Evolutionary conservation across 2,113 vertebrate genomes (phyloP), one percentile per base, ranked within the genome.

Genomic region (Dunckerocampus dactyliophorus): DNA sequence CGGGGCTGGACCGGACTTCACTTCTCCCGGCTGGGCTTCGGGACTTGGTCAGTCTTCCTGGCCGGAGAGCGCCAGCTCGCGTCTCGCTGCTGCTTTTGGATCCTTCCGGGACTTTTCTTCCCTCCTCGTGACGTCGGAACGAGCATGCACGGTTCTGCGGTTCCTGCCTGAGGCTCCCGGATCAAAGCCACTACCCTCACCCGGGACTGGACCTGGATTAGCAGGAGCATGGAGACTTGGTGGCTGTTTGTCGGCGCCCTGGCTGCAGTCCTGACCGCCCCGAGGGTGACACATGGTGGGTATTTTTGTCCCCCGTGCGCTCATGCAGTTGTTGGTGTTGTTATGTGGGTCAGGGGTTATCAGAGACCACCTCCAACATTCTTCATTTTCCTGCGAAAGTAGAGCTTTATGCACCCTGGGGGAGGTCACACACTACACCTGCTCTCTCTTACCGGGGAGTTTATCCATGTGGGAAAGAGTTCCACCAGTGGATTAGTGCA

Each of bases 221-320:
- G 17, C 16, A 19, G 10, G 24, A 22, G 57, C 85, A 91, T 89
- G 83, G 65, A 48, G 59, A 76, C 69, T 47, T 65, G 76, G 69
- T 89, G 90, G 89, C 80, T 88, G 20, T 54, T 88, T 34, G 67
- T 88, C 17, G 71, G 88, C 4, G 69, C 74, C 21, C 58, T 87
- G 80, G 73, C 68, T 39, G 87, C 69, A 75, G 79, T 88, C 19
- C 72, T 88, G 60, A 11, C 52, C 2, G 39, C 63, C 69, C 74
- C 85, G 68, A 49, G 8, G 4, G 80, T 16, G 71, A 75, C 76
- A 15, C 71, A 91, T 82, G 94, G 94, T 94, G 60, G 80, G 92
- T 88, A 56, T 69, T 70, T 74, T 73, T n/a, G 49, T 39, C 17
- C 19, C 7, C 31, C 31, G 1, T 34, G 31, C 31, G 7, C 31